These are phyloP conservation scores for Trichopria drosophilae DNA, from an alignment of 2,888 invertebrate genomes.

Conservation along the genomic window DNA sequence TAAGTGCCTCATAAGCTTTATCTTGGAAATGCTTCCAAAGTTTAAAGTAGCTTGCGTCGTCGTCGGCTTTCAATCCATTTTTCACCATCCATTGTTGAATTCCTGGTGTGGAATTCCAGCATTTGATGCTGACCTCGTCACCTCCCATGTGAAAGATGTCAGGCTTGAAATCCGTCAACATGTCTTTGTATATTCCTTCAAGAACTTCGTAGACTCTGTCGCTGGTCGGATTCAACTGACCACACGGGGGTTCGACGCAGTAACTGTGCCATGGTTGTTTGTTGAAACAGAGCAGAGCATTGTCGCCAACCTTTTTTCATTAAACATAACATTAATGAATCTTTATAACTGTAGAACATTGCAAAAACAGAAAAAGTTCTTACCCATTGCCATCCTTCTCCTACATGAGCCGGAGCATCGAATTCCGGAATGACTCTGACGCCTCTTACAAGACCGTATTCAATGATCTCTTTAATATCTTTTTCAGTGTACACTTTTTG, in stretches of 20 bases:
- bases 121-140: slow-evolving; percentile 72
- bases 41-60: slow-evolving; percentile 55
- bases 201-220: slow-evolving; percentile 71
- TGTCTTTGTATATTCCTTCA: slow-evolving; percentile 74
- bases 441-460: slow-evolving; percentile 74
- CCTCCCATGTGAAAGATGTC: slow-evolving; percentile 90
- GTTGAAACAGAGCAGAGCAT: slow-evolving; percentile 55
- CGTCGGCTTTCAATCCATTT: slow-evolving; percentile 66
- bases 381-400: slow-evolving; percentile 78
- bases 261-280: slow-evolving; percentile 73
- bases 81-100: slow-evolving; percentile 72
- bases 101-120: slow-evolving; percentile 75
- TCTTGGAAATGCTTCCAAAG: slow-evolving; percentile 66
- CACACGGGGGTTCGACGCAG: slow-evolving; percentile 85
- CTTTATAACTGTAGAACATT: neutral
- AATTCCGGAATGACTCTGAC: slow-evolving; percentile 89
- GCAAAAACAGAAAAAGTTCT: slow-evolving; percentile 15
- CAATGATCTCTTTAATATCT: slow-evolving; percentile 62
- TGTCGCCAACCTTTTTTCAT: slow-evolving; percentile 44
- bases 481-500: slow-evolving; percentile 65
- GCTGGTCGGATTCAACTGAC: slow-evolving; percentile 77
- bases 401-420: slow-evolving; percentile 88
- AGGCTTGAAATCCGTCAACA: slow-evolving; percentile 71
- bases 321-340: neutral
- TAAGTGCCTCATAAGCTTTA: slow-evolving; percentile 65